Conservation (phyloP, 2,888 invertebrate genomes). For the Morpho achilles region DNA sequence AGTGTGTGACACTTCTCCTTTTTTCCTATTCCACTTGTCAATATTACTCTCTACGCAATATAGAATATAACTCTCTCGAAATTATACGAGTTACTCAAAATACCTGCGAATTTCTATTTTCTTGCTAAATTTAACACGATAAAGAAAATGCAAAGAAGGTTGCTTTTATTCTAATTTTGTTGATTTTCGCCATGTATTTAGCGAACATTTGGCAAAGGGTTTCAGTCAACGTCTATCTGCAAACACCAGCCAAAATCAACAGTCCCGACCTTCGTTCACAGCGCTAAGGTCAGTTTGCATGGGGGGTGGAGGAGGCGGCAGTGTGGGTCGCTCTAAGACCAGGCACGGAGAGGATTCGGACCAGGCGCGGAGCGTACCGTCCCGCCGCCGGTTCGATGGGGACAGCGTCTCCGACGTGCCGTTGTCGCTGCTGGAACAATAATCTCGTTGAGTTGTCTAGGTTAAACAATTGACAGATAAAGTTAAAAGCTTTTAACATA, state of each 20-base stretch:
- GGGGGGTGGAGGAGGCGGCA: slow-evolving; percentile 55
- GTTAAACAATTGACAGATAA: neutral
- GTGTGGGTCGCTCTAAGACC: slow-evolving; percentile 51
- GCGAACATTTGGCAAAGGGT: neutral
- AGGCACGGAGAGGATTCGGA: slow-evolving; percentile 67
- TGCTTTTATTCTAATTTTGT: too few species aligned
- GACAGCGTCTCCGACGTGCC: slow-evolving; percentile 53
- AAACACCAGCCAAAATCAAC: slow-evolving; percentile 3
- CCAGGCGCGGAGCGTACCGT: slow-evolving; percentile 37
- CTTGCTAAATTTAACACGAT: too few species aligned
- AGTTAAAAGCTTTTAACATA: too few species aligned
- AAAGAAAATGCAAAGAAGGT: too few species aligned
- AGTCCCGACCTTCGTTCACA: slow-evolving; percentile 71
- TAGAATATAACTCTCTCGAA: too few species aligned
- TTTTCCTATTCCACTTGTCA: too few species aligned
- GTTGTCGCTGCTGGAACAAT: slow-evolving; percentile 62
- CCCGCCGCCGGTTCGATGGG: slow-evolving; percentile 29
- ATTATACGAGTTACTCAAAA: too few species aligned
- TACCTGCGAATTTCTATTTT: too few species aligned
- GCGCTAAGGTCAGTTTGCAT: slow-evolving; percentile 66
- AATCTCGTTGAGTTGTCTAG: neutral
- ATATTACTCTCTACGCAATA: too few species aligned
- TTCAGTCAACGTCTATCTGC: slow-evolving; percentile 52
- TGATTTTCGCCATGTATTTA: too few species aligned
- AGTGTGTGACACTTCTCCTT: too few species aligned